phyloP scores from a whole-genome alignment of 2,888 invertebrate genomes.

The Diarsia rubi region DNA sequence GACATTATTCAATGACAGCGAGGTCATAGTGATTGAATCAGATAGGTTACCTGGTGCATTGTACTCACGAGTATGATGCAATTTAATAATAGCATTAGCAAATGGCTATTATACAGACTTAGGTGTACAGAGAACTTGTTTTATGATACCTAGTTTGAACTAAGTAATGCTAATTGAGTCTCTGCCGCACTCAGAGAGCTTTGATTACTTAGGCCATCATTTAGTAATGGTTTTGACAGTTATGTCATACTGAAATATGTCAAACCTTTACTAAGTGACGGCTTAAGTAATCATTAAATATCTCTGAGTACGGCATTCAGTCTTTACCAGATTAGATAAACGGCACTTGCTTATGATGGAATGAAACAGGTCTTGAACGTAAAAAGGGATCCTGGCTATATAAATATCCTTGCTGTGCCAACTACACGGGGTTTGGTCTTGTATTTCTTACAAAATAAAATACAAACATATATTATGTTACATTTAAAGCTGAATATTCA shows the following conservation, averaged over 20 bases:
- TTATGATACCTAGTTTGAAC: no score
- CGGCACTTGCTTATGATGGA: not conserved
- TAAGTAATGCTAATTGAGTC: not conserved
- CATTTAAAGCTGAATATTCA: no score
- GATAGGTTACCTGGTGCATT: not conserved
- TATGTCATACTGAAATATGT: no score
- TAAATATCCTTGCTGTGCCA: not conserved
- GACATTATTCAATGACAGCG: not conserved
- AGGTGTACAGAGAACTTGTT: not conserved
- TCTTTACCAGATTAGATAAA: not conserved
- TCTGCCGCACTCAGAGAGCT: no score
- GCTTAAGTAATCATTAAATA: no score
- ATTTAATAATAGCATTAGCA: slow-evolving; percentile 2
- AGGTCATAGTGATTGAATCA: slow-evolving; percentile 29
- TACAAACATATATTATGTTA: not conserved
- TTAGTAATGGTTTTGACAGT: no score
- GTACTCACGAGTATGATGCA: slow-evolving; percentile 4
- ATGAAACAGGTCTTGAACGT: not conserved
- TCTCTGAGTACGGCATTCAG: no score
- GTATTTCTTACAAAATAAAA: not conserved
- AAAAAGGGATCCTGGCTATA: not conserved
- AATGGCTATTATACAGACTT: not conserved
- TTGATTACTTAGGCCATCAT: no score
- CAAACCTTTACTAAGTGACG: no score
- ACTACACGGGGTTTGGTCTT: not conserved